Conservation (phyloP, 1,140 invertebrate species). For the Parapsyche elsis region DNA sequence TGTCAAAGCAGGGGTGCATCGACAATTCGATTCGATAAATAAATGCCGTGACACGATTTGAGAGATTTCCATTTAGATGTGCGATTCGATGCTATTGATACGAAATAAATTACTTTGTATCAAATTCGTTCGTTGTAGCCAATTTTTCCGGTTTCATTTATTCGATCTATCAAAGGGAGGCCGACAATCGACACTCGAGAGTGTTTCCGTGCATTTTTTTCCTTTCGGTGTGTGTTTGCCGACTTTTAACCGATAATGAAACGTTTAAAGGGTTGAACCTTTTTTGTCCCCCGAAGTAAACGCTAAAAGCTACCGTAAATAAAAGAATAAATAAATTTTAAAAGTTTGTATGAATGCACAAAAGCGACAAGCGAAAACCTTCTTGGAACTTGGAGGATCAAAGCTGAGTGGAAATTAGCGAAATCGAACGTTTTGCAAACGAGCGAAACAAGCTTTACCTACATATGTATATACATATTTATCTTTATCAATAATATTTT, state of each 20-base stretch:
- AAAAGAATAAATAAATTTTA: slow-evolving; percentile 12
- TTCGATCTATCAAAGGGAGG: neutral
- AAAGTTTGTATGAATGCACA: neutral
- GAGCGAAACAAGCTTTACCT: too few species aligned
- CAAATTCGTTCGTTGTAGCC: neutral
- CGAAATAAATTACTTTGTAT: neutral
- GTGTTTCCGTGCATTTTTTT: slow-evolving; percentile 26
- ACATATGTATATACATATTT: too few species aligned
- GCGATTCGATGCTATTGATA: too few species aligned
- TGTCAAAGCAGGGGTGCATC: neutral
- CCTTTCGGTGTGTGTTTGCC: slow-evolving; percentile 25
- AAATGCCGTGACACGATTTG: slow-evolving; percentile 15
- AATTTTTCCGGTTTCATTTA: neutral
- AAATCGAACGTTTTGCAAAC: too few species aligned
- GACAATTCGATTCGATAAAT: neutral
- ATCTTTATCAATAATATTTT: too few species aligned
- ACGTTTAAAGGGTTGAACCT: slow-evolving; percentile 14
- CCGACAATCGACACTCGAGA: slow-evolving; percentile 17
- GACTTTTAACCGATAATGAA: slow-evolving; percentile 44
- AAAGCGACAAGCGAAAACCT: neutral
- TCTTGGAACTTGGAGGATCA: neutral
- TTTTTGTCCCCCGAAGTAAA: neutral
- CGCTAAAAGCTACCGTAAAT: slow-evolving; percentile 36
- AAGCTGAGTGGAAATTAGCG: too few species aligned
- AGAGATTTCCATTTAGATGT: neutral